Conservation (phyloP, 2,113 vertebrate species). For the Leptobrachium leishanense region DNA sequence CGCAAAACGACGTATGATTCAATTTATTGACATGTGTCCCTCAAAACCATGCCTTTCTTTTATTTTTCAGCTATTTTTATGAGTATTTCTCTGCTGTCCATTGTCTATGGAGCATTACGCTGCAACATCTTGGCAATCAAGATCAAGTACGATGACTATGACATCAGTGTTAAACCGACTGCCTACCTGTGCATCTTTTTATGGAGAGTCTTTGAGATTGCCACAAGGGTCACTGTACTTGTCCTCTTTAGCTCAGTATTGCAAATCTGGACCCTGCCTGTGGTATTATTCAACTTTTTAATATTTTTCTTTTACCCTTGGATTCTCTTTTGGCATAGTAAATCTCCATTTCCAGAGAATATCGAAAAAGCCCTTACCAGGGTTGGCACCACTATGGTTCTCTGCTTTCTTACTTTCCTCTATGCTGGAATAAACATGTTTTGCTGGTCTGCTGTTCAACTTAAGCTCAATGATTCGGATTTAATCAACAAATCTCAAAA, state of each 20-base stretch:
- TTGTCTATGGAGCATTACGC: slow-evolving; percentile 92
- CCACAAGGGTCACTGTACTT: slow-evolving; percentile 83
- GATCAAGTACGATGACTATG: slow-evolving; percentile 94
- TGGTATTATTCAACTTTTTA: slow-evolving; percentile 82
- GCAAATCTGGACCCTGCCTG: slow-evolving; percentile 82
- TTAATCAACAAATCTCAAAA: slow-evolving; percentile 92
- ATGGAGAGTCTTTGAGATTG: slow-evolving; percentile 96
- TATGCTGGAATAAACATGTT: slow-evolving; percentile 98
- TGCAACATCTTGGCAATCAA: slow-evolving; percentile 98
- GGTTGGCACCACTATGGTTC: slow-evolving; percentile 86
- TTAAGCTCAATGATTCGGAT: slow-evolving; percentile 87
- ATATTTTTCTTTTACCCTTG: slow-evolving; percentile 88
- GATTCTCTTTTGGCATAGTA: slow-evolving; percentile 89
- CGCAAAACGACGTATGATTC: too few relatives aligned
- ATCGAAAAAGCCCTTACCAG: slow-evolving; percentile 90
- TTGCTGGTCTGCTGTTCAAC: slow-evolving; percentile 95
- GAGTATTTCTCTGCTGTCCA: slow-evolving; percentile 90
- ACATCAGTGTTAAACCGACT: slow-evolving; percentile 79
- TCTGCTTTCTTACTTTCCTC: slow-evolving; percentile 90
- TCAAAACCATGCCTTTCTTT: slow-evolving; percentile 48
- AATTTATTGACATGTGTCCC: too few relatives aligned
- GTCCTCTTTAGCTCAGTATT: slow-evolving; percentile 93
- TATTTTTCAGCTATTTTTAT: slow-evolving; percentile 80
- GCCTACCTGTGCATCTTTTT: slow-evolving; percentile 92
- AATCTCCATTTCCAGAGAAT: slow-evolving; percentile 90